Base-by-base conservation (phyloP, 2,113 vertebrate species). In the Hippocampus barbouri region DNA sequence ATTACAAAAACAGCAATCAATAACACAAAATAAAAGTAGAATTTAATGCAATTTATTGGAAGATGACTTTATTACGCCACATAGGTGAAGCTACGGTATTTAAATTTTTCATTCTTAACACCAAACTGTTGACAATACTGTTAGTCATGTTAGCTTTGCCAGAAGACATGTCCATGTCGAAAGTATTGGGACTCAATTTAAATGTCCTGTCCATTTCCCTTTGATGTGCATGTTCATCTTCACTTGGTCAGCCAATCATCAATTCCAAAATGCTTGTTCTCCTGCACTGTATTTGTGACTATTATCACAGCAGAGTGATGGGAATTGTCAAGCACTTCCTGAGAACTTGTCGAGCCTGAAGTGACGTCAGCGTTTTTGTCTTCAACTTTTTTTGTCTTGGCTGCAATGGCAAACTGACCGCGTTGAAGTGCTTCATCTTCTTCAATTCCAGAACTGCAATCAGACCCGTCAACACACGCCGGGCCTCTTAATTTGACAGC, bases 401-500 rank as follows among this genome's bases (percentile, higher is more conserved):
- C 45, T 54, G 15, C 40, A 53, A 20, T 49, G 23, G 59, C 40
- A 40, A 75, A 73, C 51, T 64, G 64, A 70, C n/a, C 63, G 2
- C 0, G 66, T 61, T 20, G 20, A 67, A 61, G 66, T 7, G 14
- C 30, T 64, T 73, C 74, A 57, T 2, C 18, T 43, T 66, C 57
- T 18, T 51, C 60, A 51, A 11, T 14, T 18, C 49, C 70, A 83
- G 72, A 43, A 25, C 70, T 20, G 57, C 41, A 75, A 49, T 67
- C 61, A 8, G 70, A 69, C 8, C 12, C 27, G 0, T 21, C 10
- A 40, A 2, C 49, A 66, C 64, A 66, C 12, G 15, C 7, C 1
- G 20, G n/a, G 41, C 67, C 30, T 8, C 10, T 59, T 43, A 66
- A 43, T 23, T 18, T 47, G 62, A 15, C 43, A 23, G 16, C 7